Conservation (phyloP, 2,113 vertebrate genomes). For the Chaetura pelagica region DNA sequence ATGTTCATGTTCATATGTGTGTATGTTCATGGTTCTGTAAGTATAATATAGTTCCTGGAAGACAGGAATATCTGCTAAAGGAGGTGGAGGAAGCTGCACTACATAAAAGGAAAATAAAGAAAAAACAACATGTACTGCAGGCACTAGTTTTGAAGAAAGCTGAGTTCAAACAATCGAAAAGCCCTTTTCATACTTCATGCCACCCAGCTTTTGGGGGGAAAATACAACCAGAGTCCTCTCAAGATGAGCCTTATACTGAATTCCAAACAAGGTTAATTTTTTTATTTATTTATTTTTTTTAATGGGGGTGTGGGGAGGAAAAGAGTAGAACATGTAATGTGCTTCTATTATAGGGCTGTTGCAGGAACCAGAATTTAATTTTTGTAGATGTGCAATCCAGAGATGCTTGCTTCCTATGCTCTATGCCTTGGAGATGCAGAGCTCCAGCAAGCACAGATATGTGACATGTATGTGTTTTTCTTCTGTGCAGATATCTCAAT, state of each 20-base stretch:
- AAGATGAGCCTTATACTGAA: not conserved
- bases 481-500: constrained; percentile 91
- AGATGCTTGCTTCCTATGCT: not conserved
- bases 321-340: not conserved
- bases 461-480: constrained; percentile 11
- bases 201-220: not conserved
- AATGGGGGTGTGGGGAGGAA: not conserved
- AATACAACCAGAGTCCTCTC: not conserved
- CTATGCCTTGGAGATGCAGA: not conserved
- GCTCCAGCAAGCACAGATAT: not conserved
- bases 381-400: not conserved
- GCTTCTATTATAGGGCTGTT: not conserved
- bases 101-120: not conserved
- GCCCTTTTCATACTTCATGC: not conserved
- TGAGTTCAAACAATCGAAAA: not conserved
- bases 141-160: not conserved
- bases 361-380: not conserved
- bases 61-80: not conserved
- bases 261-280: not conserved
- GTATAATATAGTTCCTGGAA: not conserved
- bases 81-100: not conserved
- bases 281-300: not conserved
- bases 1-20: not conserved
- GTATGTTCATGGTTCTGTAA: not conserved
- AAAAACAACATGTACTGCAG: not conserved